Conservation (phyloP, 2,888 invertebrate genomes). For the Syritta pipiens region DNA sequence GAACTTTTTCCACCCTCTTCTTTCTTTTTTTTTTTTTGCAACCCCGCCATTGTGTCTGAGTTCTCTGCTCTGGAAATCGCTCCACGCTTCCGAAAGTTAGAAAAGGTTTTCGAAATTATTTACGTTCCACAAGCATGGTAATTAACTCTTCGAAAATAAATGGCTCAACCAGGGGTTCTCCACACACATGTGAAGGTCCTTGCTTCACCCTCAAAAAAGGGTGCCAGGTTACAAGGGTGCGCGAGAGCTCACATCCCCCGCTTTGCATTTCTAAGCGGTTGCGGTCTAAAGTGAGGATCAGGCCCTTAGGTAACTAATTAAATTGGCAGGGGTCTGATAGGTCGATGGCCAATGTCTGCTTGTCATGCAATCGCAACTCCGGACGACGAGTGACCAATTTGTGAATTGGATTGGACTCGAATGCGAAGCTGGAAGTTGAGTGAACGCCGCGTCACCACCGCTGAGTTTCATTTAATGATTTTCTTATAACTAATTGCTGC, state of each 20-base stretch:
- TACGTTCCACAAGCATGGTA: slow-evolving; percentile 28
- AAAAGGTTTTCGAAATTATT: slow-evolving; percentile 32
- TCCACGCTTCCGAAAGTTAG: not conserved
- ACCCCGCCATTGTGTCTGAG: slow-evolving; percentile 12
- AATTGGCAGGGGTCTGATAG: slow-evolving; percentile 42
- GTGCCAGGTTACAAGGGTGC: not conserved
- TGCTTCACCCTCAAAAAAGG: not conserved
- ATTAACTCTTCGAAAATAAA: slow-evolving; percentile 28
- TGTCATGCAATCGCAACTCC: slow-evolving; percentile 57
- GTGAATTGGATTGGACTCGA: slow-evolving; percentile 38
- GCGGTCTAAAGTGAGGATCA: not conserved
- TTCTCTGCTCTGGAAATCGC: slow-evolving; percentile 23
- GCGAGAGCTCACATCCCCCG: too few relatives aligned
- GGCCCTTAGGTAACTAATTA: slow-evolving; percentile 44
- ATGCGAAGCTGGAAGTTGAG: slow-evolving; percentile 23
- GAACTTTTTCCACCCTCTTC: too few relatives aligned
- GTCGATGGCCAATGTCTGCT: slow-evolving; percentile 50
- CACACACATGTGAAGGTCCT: not conserved
- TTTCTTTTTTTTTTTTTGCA: too few relatives aligned
- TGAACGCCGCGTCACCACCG: slow-evolving; percentile 11
- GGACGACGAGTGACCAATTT: slow-evolving; percentile 52
- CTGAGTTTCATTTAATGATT: slow-evolving; percentile 63
- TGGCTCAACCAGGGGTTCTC: not conserved
- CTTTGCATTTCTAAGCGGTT: too few relatives aligned
- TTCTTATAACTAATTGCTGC: slow-evolving; percentile 65